Percentiles rank a stretch among this genome's conserved stretches.
Conservation (phyloP, 2,113 vertebrate species). For the Barbus barbus region DNA sequence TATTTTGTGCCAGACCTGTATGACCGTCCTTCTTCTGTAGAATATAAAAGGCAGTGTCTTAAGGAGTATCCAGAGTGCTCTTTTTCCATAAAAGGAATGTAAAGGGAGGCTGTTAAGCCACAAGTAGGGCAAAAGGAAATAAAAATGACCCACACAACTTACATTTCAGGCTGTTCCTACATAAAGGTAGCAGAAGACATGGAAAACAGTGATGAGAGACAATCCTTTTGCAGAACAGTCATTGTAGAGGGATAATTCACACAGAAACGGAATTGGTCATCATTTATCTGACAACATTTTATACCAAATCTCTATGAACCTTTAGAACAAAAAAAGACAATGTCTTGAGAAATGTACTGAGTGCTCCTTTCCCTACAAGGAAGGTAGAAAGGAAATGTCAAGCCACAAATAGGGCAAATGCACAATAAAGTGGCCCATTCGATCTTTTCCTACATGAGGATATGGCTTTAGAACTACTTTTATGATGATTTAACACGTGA, state of each 20-base stretch:
- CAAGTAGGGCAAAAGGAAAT: background rate
- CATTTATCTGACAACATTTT: no score
- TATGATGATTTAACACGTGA: no score
- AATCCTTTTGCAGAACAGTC: no score
- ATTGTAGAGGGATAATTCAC: background rate
- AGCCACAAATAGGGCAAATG: background rate
- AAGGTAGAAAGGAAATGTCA: background rate
- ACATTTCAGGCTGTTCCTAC: background rate
- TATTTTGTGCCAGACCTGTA: conserved; percentile 5
- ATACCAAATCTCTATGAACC: no score
- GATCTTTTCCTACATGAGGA: background rate
- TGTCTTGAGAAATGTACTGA: no score
- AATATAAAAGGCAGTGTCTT: background rate
- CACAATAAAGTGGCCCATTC: no score
- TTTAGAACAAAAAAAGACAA: no score
- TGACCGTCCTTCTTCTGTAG: background rate
- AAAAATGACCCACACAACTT: background rate
- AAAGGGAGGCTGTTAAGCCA: background rate
- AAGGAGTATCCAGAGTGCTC: background rate
- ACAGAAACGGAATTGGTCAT: no score
- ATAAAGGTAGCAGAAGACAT: background rate
- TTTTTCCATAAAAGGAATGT: background rate
- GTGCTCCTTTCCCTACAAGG: background rate
- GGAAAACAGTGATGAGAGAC: background rate
- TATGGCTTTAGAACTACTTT: background rate